phyloP scores from a whole-genome alignment of 2,888 invertebrate species.

The Morpho deidamia region DNA sequence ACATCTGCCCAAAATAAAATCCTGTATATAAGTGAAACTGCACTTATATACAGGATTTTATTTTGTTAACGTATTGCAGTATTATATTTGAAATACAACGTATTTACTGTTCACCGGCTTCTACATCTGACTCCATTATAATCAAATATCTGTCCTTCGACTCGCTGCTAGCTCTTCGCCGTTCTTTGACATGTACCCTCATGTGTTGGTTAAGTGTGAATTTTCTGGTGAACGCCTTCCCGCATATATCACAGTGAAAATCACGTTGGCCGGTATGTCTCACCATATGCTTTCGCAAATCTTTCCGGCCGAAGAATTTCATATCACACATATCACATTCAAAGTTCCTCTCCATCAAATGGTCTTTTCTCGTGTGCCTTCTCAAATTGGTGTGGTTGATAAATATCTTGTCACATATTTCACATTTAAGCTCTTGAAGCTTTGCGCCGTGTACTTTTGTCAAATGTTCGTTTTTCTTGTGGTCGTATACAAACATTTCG shows the following conservation, averaged over 20 bases:
- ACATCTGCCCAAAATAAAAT: neutral
- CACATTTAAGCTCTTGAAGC: slow-evolving; percentile 23
- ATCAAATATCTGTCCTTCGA: slow-evolving; percentile 7
- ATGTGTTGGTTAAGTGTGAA: slow-evolving; percentile 30
- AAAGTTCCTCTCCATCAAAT: slow-evolving; percentile 28
- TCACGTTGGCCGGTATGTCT: slow-evolving; percentile 45
- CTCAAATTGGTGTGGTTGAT: slow-evolving; percentile 21
- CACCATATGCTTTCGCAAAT: slow-evolving; percentile 46
- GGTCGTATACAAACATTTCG: slow-evolving; percentile 27
- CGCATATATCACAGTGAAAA: slow-evolving; percentile 48
- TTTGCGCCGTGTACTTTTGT: slow-evolving; percentile 24
- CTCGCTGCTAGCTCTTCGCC: neutral
- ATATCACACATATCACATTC: slow-evolving; percentile 34
- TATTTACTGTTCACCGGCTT: neutral
- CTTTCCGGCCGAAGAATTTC: slow-evolving; percentile 43
- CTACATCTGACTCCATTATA: slow-evolving; percentile 16
- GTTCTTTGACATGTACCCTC: slow-evolving; percentile 27
- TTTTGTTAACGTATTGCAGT: no score
- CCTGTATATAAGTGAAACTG: no score
- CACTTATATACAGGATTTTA: no score
- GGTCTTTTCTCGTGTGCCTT: slow-evolving; percentile 26
- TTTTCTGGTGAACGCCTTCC: slow-evolving; percentile 32
- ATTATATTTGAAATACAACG: no score
- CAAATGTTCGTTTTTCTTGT: slow-evolving; percentile 28
- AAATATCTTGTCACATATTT: slow-evolving; percentile 29